phyloP scores from a whole-genome alignment of 2,113 vertebrate species.

The Cromileptes altivelis region DNA sequence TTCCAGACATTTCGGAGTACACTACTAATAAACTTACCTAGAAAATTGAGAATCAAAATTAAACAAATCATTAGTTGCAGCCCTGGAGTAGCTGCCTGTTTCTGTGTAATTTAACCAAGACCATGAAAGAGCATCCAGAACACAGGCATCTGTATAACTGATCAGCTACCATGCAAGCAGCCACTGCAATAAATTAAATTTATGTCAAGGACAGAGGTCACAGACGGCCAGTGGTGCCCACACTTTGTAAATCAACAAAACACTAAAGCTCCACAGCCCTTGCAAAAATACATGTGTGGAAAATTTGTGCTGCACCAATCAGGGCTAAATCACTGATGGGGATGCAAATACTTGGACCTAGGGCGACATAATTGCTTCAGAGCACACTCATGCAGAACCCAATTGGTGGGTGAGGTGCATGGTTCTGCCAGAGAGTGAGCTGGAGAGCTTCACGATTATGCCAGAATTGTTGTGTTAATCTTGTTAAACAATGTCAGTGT shows the following conservation, averaged over 20 bases:
- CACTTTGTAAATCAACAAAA: not conserved
- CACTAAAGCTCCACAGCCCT: not conserved
- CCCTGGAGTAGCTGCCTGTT: not conserved
- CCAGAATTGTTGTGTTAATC: slow-evolving; percentile 6
- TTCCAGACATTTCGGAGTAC: not conserved
- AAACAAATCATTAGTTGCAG: not conserved
- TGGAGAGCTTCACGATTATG: not conserved
- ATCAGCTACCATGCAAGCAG: not conserved
- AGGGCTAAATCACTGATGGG: not conserved
- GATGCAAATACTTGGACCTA: not conserved
- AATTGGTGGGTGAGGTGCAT: not conserved
- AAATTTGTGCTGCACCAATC: not conserved
- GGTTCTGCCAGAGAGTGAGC: not conserved
- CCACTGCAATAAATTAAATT: not conserved
- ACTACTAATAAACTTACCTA: not conserved
- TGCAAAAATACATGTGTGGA: not conserved
- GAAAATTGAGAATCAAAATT: not conserved
- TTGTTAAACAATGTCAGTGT: slow-evolving; percentile 5
- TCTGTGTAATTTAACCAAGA: not conserved
- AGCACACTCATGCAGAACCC: not conserved
- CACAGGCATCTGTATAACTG: not conserved
- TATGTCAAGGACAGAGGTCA: not conserved
- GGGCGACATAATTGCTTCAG: not conserved
- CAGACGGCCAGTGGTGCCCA: not conserved
- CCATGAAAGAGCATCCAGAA: not conserved